Percentiles rank a stretch among this genome's conserved stretches.
phyloP scores from a whole-genome alignment of 2,888 invertebrate genomes.

The Drosophila colorata region DNA sequence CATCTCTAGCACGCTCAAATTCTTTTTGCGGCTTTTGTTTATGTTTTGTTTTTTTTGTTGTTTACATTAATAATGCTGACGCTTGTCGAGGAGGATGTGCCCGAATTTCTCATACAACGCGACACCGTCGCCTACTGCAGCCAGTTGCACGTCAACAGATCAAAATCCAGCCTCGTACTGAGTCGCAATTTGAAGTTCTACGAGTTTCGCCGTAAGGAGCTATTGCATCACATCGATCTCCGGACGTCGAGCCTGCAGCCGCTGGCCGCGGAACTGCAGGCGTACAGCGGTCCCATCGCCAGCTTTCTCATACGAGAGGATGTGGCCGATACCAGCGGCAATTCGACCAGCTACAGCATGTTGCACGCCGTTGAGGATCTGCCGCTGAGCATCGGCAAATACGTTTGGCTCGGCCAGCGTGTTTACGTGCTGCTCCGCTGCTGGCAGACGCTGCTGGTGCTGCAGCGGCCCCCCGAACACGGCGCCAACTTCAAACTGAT shows the following conservation, averaged over 20 bases:
- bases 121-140: conserved; percentile 49
- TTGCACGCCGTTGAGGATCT: conserved; percentile 48
- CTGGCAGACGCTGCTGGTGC: conserved; percentile 77
- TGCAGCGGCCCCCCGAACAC: conserved; percentile 50
- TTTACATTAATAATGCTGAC: conserved; percentile 49
- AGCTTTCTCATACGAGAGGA: conserved; percentile 54
- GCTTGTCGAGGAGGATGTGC: conserved; percentile 53
- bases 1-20: conserved; percentile 20
- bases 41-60: conserved; percentile 22
- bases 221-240: conserved; percentile 73
- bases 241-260: conserved; percentile 46
- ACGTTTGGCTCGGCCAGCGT: conserved; percentile 68
- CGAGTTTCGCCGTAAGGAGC: conserved; percentile 73
- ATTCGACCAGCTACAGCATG: conserved; percentile 48
- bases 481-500: conserved; percentile 49
- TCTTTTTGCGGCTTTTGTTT: not conserved
- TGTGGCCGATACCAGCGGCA: conserved; percentile 15
- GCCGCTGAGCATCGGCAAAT: conserved; percentile 77
- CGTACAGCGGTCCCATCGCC: conserved; percentile 66
- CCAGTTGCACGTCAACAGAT: conserved; percentile 39
- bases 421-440: conserved; percentile 78
- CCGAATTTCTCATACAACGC: conserved; percentile 56
- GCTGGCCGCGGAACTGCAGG: conserved; percentile 29
- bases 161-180: conserved; percentile 61
- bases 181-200: conserved; percentile 74